Evolutionary conservation across 2,888 invertebrate species (phyloP), one percentile per base, ranked within the genome.

Genomic region (Spisula subtruncata): DNA sequence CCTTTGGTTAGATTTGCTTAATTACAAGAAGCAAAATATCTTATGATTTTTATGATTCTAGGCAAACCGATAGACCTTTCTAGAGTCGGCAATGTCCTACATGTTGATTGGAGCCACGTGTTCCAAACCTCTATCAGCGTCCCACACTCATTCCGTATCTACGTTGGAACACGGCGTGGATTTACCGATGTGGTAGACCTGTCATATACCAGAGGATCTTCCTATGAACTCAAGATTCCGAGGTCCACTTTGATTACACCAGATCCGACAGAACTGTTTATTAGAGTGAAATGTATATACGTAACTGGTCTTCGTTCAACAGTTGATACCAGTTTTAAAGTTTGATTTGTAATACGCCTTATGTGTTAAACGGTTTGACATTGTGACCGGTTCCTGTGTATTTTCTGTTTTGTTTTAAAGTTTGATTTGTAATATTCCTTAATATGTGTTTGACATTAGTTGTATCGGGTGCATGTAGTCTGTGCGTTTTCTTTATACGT

Each of bases 201-300:
- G 5, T 5, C 18, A 6, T 79, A 79, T 46, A 35, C 16, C 35
- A 79, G 79, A 8, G 79, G 79, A 35, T 32, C 35, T 2, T 35
- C 46, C 18, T 41, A 20, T 20, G 35, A 79, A 35, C 0, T 79
- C 0, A 20, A 35, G 0, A 79, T 79, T 41, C 79, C 83, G 8
- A 56, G 14, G 1, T 56, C 60, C 32, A 83, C 83, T 0, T n/a
- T 83, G 18, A n/a, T 83, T 5, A 83, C 83, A 66, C 83, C 60
- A 18, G 29, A 60, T 35, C 83, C 83, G 8, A 83, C 60, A 18
- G 60, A 83, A 18, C 35, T 83, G 16, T 83, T 54, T 54, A 41
- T 83, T 14, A 56, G 12, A 83, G n/a, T 83, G 18, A 14, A 56
- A 12, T 83, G 83, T 41, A 29, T n/a, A 14, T 83, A 60, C 56